phyloP scores from a whole-genome alignment of 2,888 invertebrate species.

The Galeruca laticollis region DNA sequence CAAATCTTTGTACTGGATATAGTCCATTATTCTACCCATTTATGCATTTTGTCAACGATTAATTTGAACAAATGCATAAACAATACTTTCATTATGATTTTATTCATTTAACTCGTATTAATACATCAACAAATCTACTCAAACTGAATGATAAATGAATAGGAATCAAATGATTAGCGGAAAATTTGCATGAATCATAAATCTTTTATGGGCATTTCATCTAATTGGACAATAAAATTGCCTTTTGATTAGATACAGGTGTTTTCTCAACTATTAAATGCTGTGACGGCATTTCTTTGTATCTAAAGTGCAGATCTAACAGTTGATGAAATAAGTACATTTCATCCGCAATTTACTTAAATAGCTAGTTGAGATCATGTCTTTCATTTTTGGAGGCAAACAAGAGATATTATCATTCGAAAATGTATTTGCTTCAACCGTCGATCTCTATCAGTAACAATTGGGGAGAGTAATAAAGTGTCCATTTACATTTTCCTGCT shows the following conservation, averaged over 20 bases:
- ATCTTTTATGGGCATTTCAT: constrained; percentile 10
- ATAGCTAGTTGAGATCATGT: no score
- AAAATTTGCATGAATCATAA: constrained; percentile 25
- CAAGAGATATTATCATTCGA: no score
- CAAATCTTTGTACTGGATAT: no score
- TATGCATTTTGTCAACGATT: no score
- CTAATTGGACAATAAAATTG: constrained; percentile 20
- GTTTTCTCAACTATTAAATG: not conserved
- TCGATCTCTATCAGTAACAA: no score
- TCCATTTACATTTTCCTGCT: no score
- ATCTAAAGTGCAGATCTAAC: not conserved
- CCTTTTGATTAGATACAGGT: constrained; percentile 12
- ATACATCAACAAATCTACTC: not conserved
- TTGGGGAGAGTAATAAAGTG: no score
- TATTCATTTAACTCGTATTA: not conserved
- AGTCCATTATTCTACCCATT: no score
- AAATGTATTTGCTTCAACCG: no score
- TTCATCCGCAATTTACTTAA: no score
- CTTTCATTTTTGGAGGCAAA: no score
- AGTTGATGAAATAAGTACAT: not conserved
- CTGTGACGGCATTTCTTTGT: not conserved
- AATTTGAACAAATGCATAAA: no score
- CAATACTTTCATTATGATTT: not conserved
- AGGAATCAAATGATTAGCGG: constrained; percentile 3
- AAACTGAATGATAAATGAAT: constrained; percentile 5